phyloP scores from a whole-genome alignment of 2,113 vertebrate genomes.

The Pedionomus torquatus region DNA sequence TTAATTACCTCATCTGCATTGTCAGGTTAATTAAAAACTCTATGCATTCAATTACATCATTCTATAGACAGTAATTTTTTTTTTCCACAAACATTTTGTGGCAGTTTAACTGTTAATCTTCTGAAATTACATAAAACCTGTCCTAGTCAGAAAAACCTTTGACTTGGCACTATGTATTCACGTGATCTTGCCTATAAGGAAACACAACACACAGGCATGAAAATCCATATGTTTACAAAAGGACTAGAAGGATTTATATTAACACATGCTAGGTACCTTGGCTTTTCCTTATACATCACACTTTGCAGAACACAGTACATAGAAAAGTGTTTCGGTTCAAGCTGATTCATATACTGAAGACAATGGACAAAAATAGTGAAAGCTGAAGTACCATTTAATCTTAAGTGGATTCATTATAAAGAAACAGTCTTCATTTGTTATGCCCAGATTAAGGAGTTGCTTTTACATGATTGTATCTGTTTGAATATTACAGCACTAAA shows the following conservation, averaged over 20 bases:
- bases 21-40: not conserved
- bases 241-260: not conserved
- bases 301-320: not conserved
- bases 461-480: not conserved
- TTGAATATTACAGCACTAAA: not conserved
- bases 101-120: not conserved
- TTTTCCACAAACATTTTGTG: fast-evolving
- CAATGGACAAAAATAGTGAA: not conserved
- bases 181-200: not conserved
- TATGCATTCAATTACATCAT: not conserved
- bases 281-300: not conserved
- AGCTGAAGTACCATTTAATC: not conserved
- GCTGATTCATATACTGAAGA: not conserved
- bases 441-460: not conserved
- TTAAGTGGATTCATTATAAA: not conserved
- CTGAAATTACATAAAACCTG: not conserved
- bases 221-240: not conserved
- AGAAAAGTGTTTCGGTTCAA: not conserved
- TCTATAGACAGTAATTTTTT: not conserved
- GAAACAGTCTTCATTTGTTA: not conserved
- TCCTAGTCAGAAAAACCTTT: not conserved
- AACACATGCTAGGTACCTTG: not conserved
- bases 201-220: not conserved
- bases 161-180: not conserved
- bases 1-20: not conserved